Evolutionary conservation across 2,113 vertebrate species (phyloP).

Genomic region (Oryzias melastigma): DNA sequence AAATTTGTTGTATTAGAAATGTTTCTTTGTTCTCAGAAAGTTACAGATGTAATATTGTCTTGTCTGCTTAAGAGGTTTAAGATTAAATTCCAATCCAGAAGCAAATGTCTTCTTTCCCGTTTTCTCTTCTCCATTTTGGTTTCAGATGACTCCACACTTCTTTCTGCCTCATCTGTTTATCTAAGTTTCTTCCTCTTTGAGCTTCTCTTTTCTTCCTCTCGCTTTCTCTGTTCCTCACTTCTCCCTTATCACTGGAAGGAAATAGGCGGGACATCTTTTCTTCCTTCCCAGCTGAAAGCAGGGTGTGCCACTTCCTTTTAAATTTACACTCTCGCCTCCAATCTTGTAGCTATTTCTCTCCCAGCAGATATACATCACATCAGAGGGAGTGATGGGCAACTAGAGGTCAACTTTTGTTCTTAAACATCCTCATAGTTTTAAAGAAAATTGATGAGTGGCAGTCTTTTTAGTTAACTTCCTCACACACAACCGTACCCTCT

Average conservation of each 20-base stretch:
- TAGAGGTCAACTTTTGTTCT: not conserved
- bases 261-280: slow-evolving; percentile 44
- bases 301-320: slow-evolving; percentile 60
- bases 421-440: no score
- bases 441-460: no score
- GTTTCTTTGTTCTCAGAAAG: no score
- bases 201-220: slow-evolving; percentile 13
- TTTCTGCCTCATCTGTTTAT: not conserved
- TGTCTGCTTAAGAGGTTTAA: no score
- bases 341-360: slow-evolving; percentile 21
- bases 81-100: no score
- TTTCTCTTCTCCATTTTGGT: not conserved
- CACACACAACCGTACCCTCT: no score
- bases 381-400: not conserved
- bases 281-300: slow-evolving; percentile 48
- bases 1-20: no score
- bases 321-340: not conserved
- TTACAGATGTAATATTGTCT: no score
- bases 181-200: not conserved
- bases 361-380: not conserved
- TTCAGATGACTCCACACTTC: not conserved
- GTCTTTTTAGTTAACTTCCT: no score
- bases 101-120: not conserved
- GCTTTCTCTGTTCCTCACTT: slow-evolving; percentile 21
- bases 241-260: slow-evolving; percentile 54